Conservation (phyloP, 2,113 vertebrate species). For the Phrynosoma blainvillii region DNA sequence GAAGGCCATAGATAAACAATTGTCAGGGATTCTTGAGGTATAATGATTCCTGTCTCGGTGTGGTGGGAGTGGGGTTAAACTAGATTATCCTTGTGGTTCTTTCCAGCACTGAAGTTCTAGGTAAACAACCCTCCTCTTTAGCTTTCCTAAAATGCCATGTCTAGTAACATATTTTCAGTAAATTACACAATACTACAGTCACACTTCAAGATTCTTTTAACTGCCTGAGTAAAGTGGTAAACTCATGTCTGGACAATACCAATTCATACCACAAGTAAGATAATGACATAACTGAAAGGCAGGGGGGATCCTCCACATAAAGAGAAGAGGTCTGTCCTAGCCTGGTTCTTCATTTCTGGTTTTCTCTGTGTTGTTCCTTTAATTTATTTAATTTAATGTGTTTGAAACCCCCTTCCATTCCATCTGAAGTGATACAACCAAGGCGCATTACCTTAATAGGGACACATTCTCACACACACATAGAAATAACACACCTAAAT, state of each 20-base stretch:
- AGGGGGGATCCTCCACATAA: not conserved
- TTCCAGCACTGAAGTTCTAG: not conserved
- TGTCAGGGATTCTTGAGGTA: not conserved
- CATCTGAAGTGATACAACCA: not conserved
- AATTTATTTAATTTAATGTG: not conserved
- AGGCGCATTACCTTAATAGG: not conserved
- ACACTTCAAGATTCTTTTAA: constrained; percentile 14
- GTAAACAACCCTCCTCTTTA: constrained; percentile 27
- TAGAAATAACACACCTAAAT: not conserved
- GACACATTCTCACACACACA: not conserved
- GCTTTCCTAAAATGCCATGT: constrained; percentile 1
- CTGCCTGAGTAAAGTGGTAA: not conserved
- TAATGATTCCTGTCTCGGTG: constrained; percentile 16
- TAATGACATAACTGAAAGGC: not conserved
- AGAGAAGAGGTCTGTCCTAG: not conserved
- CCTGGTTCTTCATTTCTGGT: not conserved
- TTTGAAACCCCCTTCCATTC: not conserved
- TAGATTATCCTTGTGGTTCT: constrained; percentile 32
- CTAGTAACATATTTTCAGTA: constrained; percentile 11
- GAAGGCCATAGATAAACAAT: constrained; percentile 29
- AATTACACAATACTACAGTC: not conserved
- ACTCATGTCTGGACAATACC: not conserved
- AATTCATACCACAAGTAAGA: not conserved
- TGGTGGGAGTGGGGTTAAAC: not conserved
- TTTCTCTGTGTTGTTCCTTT: not conserved